phyloP scores from a whole-genome alignment of 2,797 vertebrate species.

The Lycodopsis pacificus region DNA sequence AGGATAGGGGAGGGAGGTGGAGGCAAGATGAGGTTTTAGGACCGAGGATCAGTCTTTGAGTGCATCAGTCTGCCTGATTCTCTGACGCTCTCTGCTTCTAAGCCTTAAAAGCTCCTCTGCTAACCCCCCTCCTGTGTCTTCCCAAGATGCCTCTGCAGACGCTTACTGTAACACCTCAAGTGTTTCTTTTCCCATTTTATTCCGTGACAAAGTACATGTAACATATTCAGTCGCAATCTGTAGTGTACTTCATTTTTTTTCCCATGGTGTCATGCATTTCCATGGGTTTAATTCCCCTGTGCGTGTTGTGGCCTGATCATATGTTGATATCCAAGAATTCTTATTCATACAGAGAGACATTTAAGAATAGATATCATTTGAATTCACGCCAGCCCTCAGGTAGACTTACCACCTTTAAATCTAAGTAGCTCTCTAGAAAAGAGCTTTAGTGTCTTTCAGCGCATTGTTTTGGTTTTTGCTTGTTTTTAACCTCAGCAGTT shows the following conservation, averaged over 20 bases:
- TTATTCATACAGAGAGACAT: background rate
- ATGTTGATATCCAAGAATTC: background rate
- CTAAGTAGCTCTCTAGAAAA: background rate
- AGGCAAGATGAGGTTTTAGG: conserved; percentile 71
- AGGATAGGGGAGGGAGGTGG: conserved; percentile 22
- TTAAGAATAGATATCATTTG: background rate
- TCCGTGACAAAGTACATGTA: background rate
- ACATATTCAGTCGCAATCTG: background rate
- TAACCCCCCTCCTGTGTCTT: conserved; percentile 49
- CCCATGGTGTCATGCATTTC: background rate
- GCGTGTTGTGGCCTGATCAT: background rate
- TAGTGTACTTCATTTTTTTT: background rate
- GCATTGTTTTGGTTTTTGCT: conserved; percentile 26
- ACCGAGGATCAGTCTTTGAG: conserved; percentile 66
- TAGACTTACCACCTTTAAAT: background rate
- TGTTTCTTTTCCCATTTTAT: background rate
- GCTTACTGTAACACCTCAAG: conserved; percentile 37
- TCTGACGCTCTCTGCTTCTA: conserved; percentile 52
- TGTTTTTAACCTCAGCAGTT: background rate
- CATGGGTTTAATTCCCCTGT: background rate
- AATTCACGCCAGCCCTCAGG: background rate
- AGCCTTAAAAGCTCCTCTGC: conserved; percentile 63
- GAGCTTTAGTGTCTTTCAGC: conserved; percentile 2
- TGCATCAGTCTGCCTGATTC: conserved; percentile 47
- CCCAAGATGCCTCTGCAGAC: conserved; percentile 30